phyloP scores from a whole-genome alignment of 2,888 invertebrate species.

The Chorisops tibialis region DNA sequence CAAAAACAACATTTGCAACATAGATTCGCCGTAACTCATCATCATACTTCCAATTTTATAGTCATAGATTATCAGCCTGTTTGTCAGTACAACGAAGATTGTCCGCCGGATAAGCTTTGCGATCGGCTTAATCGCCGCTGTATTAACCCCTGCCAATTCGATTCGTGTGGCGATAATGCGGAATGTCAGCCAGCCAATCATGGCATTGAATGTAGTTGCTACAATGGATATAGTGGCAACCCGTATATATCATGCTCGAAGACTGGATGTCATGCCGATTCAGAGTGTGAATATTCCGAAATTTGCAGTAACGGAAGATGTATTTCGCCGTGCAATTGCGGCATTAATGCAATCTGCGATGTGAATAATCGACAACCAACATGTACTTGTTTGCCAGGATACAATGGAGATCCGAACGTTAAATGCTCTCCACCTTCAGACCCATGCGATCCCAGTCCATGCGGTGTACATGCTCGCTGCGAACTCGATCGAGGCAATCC shows the following conservation, averaged over 20 bases:
- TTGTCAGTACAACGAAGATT: constrained; percentile 88
- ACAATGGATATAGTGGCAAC: constrained; percentile 71
- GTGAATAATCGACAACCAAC: constrained; percentile 73
- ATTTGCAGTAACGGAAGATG: constrained; percentile 77
- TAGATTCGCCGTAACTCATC: background rate
- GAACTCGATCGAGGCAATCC: constrained; percentile 81
- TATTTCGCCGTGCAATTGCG: constrained; percentile 74
- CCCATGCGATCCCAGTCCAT: constrained; percentile 82
- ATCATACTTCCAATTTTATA: constrained; percentile 39
- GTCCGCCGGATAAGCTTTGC: constrained; percentile 80
- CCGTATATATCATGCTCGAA: constrained; percentile 67
- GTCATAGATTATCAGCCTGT: constrained; percentile 57
- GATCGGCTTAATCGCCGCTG: constrained; percentile 81
- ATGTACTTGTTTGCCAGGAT: constrained; percentile 80
- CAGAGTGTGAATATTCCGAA: constrained; percentile 69
- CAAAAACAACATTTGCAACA: background rate
- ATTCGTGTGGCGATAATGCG: constrained; percentile 79
- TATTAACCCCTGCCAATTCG: constrained; percentile 74
- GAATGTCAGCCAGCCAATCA: constrained; percentile 74
- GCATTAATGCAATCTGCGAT: constrained; percentile 76
- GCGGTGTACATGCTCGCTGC: constrained; percentile 80
- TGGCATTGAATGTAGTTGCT: constrained; percentile 72
- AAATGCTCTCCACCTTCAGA: constrained; percentile 72
- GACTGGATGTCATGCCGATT: constrained; percentile 69
- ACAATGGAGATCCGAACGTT: constrained; percentile 70